Conservation (phyloP, 2,888 invertebrate genomes). For the Cecidostiba fungosa region DNA sequence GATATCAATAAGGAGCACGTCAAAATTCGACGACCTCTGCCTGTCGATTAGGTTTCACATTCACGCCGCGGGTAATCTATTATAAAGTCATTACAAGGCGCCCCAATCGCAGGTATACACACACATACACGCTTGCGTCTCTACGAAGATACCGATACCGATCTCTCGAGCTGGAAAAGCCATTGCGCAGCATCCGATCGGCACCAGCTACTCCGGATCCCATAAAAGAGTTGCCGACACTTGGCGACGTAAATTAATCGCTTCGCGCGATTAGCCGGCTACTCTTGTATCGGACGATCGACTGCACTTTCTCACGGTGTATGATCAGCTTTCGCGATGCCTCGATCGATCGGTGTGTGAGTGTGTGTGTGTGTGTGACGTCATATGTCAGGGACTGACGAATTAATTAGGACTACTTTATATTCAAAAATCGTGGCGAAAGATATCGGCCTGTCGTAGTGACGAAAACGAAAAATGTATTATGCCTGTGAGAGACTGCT, state of each 20-base stretch:
- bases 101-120: constrained; percentile 65
- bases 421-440: constrained; percentile 29
- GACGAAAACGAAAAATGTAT: neutral
- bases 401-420: constrained; percentile 44
- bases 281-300: constrained; percentile 34
- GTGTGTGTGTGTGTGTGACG: neutral
- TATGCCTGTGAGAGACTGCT: too few species aligned
- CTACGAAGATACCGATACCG: constrained; percentile 70
- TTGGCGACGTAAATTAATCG: constrained; percentile 74
- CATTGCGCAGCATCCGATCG: constrained; percentile 45
- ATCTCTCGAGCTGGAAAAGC: constrained; percentile 64
- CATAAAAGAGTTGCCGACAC: constrained; percentile 52
- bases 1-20: constrained; percentile 46
- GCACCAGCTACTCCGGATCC: constrained; percentile 22
- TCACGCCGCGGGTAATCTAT: constrained; percentile 64
- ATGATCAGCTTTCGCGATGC: constrained; percentile 50
- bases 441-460: neutral
- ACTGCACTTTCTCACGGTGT: constrained; percentile 64
- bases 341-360: neutral
- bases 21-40: constrained; percentile 64
- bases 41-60: constrained; percentile 61
- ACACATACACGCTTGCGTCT: constrained; percentile 58
- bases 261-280: constrained; percentile 60
- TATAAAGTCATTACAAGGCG: constrained; percentile 71
- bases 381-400: constrained; percentile 33